Evolutionary conservation across 1,140 invertebrate genomes (phyloP), one percentile per base, ranked within the genome.

Genomic region (Brachionus calyciflorus): DNA sequence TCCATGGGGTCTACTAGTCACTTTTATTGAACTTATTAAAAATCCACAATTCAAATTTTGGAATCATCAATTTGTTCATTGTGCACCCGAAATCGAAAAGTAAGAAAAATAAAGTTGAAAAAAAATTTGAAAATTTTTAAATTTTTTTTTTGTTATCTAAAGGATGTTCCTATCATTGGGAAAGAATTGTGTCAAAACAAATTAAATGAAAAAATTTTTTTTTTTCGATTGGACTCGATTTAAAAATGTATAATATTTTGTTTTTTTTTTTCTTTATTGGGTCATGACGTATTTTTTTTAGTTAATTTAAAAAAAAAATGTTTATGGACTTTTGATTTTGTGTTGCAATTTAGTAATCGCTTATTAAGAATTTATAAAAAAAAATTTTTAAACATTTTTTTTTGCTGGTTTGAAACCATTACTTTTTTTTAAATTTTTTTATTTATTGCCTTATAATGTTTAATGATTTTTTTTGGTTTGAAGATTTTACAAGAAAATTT

Each of bases 1-100:
- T 87, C 97, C 97, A 1, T 99, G 97, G 97, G 97, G 97, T 30
- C 86, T 99, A 9, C 87, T 99, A 5, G 96, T 99, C 55, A 99
- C 97, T 0, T 99, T 99, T 84, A 98, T 98, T 80, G 96, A 99
- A 86, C 88, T 99, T 17, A 98, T 99, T 80, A 98, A 98, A 77
- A 99, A 99, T 87, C 93, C 93, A 10, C 91, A 90, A n/a, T 99
- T 97, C 87, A 96, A 97, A 85, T 99, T 99, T 85, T 99, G 96
- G 96, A 90, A 91, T 68, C 95, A 99, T 82, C 95, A 99, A 79
- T 99, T 99, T 87, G 96, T 99, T 0, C 92, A 95, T 82, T 99
- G 96, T 87, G 95, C 96, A 28, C 94, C 95, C 7, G 96, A 99
- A 87, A 97, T 98, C 82, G 93, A 96, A 87, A 98, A 97, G 92